Base-by-base conservation (phyloP, 2,113 vertebrate genomes). In the Lampris megalopsis region DNA sequence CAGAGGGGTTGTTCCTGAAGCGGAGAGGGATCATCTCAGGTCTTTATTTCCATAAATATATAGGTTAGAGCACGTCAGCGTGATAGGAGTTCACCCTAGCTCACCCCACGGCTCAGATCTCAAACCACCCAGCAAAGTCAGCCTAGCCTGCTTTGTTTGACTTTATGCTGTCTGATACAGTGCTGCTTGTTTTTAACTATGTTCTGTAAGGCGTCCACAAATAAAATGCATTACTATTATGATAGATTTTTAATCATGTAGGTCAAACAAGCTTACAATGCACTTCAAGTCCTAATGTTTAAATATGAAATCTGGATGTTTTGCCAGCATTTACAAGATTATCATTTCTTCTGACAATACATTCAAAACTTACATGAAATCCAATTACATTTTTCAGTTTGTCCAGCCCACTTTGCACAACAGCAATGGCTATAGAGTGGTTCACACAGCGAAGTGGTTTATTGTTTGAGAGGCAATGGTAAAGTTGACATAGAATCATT, bases 241-340 rank as follows among this genome's bases (percentile, higher is more conserved):
- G 24, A 24, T 24, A 24, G 24, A 24, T 24, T 24, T 24, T 24
- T 24, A 24, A 24, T 24, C 24, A 24, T 24, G 87, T 88, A 83
- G 90, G 89, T 89, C 89, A 92, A 83, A 78, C 81, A 80, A 73
- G 70, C 58, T 72, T 58, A 60, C 73, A 88, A 80, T 85, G 83
- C 80, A 66, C 83, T 79, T 42, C 75, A 78, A 67, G 72, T 77
- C 48, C 45, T 45, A 10, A 61, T 83, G 65, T 78, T 86, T 70
- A 77, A 57, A 76, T 35, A 62, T 64, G 11, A 42, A 61, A 75
- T 49, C 57, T 69, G 50, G 69, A 68, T 60, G 54, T 63, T 77
- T 53, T 38, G 59, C 60, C 43, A 11, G 40, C 64, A 50, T 77
- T 36, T 6, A 72, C 7, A 41, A 3, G 47, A 13, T 79, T 48